Percentiles rank a stretch among this genome's conserved stretches.
phyloP scores from a whole-genome alignment of 2,797 vertebrate genomes.

The Phalloptychus januarius region DNA sequence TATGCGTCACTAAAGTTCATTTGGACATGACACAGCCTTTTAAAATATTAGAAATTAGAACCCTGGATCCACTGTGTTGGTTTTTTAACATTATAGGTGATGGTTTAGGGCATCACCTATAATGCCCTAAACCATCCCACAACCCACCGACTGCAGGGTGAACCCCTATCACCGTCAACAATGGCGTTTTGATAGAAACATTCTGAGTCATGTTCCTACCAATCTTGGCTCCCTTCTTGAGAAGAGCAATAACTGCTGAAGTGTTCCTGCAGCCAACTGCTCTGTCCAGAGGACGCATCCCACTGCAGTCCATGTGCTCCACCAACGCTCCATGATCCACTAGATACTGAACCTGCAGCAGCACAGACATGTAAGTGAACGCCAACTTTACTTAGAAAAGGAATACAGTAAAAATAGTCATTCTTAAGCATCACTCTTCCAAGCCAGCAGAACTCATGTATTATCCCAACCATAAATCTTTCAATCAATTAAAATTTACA shows the following conservation, averaged over 20 bases:
- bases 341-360: slow-evolving; percentile 92
- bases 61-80: no score
- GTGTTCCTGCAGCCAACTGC: slow-evolving; percentile 98
- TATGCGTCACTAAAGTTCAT: no score
- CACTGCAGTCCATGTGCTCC: slow-evolving; percentile 95
- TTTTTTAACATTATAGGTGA: no score
- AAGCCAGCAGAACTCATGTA: not conserved
- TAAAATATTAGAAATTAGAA: no score
- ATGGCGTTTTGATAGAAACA: not conserved
- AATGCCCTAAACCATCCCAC: no score
- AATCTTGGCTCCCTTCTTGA: slow-evolving; percentile 98
- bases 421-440: not conserved
- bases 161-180: no score
- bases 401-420: not conserved
- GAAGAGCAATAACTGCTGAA: slow-evolving; percentile 92
- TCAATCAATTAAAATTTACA: not conserved
- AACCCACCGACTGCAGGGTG: no score
- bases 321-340: slow-evolving; percentile 97
- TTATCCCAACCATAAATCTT: not conserved
- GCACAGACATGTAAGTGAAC: not conserved
- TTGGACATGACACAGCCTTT: no score
- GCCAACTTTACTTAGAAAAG: not conserved
- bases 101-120: no score
- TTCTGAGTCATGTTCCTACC: slow-evolving; percentile 77
- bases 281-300: slow-evolving; percentile 95